Evolutionary conservation across 1,140 invertebrate genomes (phyloP).

Genomic region (Micrasema minimum): DNA sequence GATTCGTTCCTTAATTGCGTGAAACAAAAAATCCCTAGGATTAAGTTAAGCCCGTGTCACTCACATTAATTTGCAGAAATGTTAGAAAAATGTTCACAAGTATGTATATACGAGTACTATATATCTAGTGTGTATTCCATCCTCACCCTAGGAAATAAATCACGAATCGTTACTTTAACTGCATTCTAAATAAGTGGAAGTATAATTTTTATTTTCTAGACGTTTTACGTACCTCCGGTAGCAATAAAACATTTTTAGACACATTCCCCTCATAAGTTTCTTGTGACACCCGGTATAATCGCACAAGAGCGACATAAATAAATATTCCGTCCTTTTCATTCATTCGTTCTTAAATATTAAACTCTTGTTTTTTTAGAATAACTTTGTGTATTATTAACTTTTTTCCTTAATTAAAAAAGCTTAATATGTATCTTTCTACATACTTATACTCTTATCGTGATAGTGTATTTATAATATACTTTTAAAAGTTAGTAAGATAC

Average conservation of each 20-base stretch:
- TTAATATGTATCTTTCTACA: no score
- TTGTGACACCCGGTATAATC: neutral
- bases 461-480: no score
- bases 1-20: conserved; percentile 32
- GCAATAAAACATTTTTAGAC: conserved; percentile 28
- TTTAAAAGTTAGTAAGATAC: no score
- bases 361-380: no score
- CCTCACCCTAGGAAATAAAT: conserved; percentile 31
- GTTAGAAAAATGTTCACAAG: neutral
- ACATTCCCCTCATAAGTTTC: conserved; percentile 4
- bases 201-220: conserved; percentile 13
- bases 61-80: conserved; percentile 16
- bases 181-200: neutral
- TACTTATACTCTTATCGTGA: no score
- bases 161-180: neutral
- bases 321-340: conserved; percentile 13
- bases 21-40: conserved; percentile 22
- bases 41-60: conserved; percentile 4
- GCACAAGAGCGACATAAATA: conserved; percentile 6
- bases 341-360: neutral
- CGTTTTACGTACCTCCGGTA: conserved; percentile 5
- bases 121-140: neutral
- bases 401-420: no score
- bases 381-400: no score
- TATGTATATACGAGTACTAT: no score